These are phyloP conservation scores for Cerceris rybyensis DNA, from an alignment of 2,888 invertebrate species.

Conservation along the genomic window DNA sequence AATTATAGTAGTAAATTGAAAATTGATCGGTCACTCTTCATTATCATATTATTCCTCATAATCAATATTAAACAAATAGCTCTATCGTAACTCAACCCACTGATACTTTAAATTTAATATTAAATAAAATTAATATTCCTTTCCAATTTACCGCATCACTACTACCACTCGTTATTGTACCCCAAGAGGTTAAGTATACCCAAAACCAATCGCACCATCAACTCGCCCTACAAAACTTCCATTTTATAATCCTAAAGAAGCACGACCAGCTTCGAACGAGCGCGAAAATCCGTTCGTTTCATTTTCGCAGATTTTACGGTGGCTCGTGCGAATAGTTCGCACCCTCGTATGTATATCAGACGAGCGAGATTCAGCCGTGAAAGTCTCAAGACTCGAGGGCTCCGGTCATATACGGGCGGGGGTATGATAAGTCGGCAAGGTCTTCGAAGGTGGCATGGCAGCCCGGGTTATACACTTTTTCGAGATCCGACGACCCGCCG, in stretches of 20 bases:
- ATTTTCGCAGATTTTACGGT: slow-evolving; percentile 3
- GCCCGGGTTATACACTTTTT: slow-evolving; percentile 14
- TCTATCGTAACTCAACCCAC: too few relatives aligned
- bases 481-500: slow-evolving; percentile 29
- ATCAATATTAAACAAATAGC: too few relatives aligned
- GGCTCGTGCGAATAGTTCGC: slow-evolving; percentile 1
- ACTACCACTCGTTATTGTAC: too few relatives aligned
- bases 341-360: slow-evolving; percentile 1
- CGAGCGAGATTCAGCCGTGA: neutral
- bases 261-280: neutral
- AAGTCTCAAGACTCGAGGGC: neutral
- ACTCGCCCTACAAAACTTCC: neutral
- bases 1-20: too few relatives aligned
- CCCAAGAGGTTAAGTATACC: too few relatives aligned
- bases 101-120: too few relatives aligned
- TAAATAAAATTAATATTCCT: too few relatives aligned
- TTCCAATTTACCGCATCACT: too few relatives aligned
- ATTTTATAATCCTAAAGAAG: neutral
- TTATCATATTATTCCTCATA: too few relatives aligned
- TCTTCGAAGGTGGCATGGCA: neutral
- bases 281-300: slow-evolving; percentile 4
- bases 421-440: slow-evolving; percentile 12
- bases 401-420: neutral
- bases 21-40: too few relatives aligned
- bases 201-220: too few relatives aligned